phyloP scores from a whole-genome alignment of 1,140 invertebrate species.

The Drosophila ercepeae region DNA sequence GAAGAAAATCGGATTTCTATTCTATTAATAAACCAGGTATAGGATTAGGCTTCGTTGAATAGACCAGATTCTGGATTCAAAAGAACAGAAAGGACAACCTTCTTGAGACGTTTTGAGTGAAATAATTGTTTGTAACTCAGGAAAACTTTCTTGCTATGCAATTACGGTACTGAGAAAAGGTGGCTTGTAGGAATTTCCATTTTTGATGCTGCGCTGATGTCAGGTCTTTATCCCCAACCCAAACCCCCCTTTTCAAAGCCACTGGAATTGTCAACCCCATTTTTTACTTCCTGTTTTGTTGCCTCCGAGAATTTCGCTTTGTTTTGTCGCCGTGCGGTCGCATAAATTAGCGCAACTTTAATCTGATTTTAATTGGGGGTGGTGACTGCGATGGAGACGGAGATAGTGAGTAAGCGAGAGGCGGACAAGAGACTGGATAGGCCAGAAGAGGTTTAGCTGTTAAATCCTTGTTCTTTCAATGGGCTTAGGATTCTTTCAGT shows the following conservation, averaged over 20 bases:
- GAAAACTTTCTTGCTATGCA: conserved; percentile 27
- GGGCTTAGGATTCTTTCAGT: conserved; percentile 53
- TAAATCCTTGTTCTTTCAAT: conserved; percentile 55
- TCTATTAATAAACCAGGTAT: no score
- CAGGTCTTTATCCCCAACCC: conserved; percentile 19
- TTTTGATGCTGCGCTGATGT: conserved; percentile 37
- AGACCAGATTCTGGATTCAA: no score
- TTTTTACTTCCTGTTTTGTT: conserved; percentile 30
- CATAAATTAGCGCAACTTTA: conserved; percentile 81
- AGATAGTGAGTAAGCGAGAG: background rate
- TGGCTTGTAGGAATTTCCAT: conserved; percentile 18
- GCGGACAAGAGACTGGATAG: background rate
- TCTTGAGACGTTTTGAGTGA: background rate
- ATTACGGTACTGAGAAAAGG: conserved; percentile 16
- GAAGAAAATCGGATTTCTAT: no score
- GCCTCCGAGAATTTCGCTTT: conserved; percentile 52
- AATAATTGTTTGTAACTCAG: conserved; percentile 8
- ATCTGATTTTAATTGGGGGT: conserved; percentile 80
- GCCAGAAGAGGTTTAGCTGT: conserved; percentile 36
- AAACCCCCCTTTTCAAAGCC: background rate
- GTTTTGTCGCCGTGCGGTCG: conserved; percentile 78
- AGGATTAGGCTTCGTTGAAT: no score
- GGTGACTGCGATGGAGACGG: conserved; percentile 6
- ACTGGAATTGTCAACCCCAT: conserved; percentile 8
- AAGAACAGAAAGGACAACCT: background rate